Percentiles rank a stretch among this genome's conserved stretches.
phyloP scores from a whole-genome alignment of 1,140 invertebrate species.

The Fopius arisanus region DNA sequence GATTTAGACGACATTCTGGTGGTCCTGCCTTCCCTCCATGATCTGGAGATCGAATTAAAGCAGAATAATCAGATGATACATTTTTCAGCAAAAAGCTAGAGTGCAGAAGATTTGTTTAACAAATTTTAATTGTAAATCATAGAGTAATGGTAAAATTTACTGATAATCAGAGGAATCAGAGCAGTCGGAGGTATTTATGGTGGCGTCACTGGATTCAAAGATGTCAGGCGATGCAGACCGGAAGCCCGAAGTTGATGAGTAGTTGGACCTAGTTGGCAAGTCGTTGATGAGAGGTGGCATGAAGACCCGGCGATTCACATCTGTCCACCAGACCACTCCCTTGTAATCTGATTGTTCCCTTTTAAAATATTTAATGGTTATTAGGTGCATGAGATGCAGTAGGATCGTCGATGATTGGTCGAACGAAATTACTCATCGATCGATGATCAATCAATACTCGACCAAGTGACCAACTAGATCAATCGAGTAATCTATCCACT shows the following conservation, averaged over 20 bases:
- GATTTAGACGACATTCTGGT: slow-evolving; percentile 15
- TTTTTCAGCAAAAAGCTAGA: too few species aligned
- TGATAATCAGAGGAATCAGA: slow-evolving; percentile 6
- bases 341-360: slow-evolving; percentile 24
- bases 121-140: too few species aligned
- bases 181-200: not conserved
- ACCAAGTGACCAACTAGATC: too few species aligned
- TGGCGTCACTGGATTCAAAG: slow-evolving; percentile 14
- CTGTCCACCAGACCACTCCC: slow-evolving; percentile 33
- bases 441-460: too few species aligned
- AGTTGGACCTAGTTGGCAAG: slow-evolving; percentile 35
- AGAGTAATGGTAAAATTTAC: too few species aligned
- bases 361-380: slow-evolving; percentile 19
- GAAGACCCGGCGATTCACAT: slow-evolving; percentile 22
- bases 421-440: too few species aligned
- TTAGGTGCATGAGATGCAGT: too few species aligned
- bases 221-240: slow-evolving; percentile 20
- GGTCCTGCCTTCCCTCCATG: not conserved
- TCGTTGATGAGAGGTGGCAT: slow-evolving; percentile 29
- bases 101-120: too few species aligned
- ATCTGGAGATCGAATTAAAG: slow-evolving; percentile 5
- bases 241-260: slow-evolving; percentile 35
- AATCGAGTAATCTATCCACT: too few species aligned
- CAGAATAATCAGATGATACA: too few species aligned
- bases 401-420: too few species aligned